Base-by-base conservation (phyloP, 2,113 vertebrate genomes). In the Numida meleagris region DNA sequence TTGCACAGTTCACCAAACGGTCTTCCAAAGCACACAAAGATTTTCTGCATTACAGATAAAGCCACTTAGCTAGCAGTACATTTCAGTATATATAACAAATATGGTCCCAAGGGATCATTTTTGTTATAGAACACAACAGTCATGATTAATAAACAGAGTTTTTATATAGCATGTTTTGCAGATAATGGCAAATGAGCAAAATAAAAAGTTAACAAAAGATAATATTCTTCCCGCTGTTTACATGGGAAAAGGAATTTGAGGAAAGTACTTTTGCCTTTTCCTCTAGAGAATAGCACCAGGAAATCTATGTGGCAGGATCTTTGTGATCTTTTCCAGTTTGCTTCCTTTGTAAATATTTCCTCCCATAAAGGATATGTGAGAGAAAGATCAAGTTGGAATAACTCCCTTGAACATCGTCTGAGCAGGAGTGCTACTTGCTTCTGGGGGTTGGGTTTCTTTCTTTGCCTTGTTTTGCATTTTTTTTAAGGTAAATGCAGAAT, bases 1-100 rank as follows among this genome's bases (percentile, higher is more conserved):
- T 91, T 65, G 59, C 73, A 65, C 34, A 72, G 38, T 79, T 95
- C 92, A 88, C 87, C 91, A 96, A 82, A 79, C 42, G 25, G 31
- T 75, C 65, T 87, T 85, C 83, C 84, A 89, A 79, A 79, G 78
- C 74, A 65, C 48, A 72, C 38, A 72, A 50, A 79, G 21, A 57
- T 8, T 18, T 57, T 63, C 46, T 83, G 65, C 88, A 75, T 84
- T 91, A 79, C 29, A 87, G 87, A 85, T 93, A 94, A 87, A 89
- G 43, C 27, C 36, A 82, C 53, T 79, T 53, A 71, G 76, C 42
- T 86, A 90, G 86, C 18, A 57, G 59, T 20, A 42, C 38, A 2
- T 81, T 82, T 80, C 59, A 80, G 63, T 55, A 58, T 5, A 14
- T 42, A 24, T 14, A 84, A 59, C 55, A 72, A 61, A 78, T 72